Base-by-base conservation (phyloP, 2,113 vertebrate genomes). In the Pristiophorus japonicus region DNA sequence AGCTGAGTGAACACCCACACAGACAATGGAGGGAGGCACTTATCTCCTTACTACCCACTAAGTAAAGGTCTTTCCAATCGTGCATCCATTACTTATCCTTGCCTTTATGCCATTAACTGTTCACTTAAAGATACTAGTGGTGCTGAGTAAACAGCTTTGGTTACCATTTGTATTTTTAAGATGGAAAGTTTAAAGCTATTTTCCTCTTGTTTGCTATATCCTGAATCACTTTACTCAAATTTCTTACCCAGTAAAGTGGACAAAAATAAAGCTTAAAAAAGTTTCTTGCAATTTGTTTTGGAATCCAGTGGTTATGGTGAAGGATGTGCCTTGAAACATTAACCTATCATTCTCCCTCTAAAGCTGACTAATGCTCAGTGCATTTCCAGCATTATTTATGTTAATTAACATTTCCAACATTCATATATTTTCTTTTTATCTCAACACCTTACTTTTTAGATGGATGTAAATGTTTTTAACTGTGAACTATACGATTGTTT, bases 1-100 rank as follows among this genome's bases (percentile, higher is more conserved):
- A 94, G 93, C 66, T 51, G 65, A 47, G 34, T 70, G 65, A 51
- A 94, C 93, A 70, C 93, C 93, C 66, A 94, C 93, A 94, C 93
- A 94, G 93, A 34, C 88, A 94, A 70, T 70, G 65, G 42, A 73
- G 42, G 38, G 11, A 94, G 93, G 42, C 66, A 94, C 66, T 94
- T 94, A 94, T 94, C 93, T 94, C 38, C 88, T 30, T 67, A n/a
- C 24, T 65, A 94, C 65, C 63, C 93, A 94, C 66, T 45, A 94
- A 70, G 92, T 70, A 67, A 70, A 94, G 38, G 63, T 94, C 93
- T 94, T 70, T 94, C 66, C 66, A 94, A 51, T 70, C 42, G 11
- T 70, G 12, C 42, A 24, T 51, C 93, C 42, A 94, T 94, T 70
- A 94, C 62, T 70, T 70, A 73, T 47, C 65, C n/a, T 92, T 94